These are phyloP conservation scores for Tachysurus fulvidraco DNA, from an alignment of 2,113 vertebrate genomes.

Conservation along the genomic window DNA sequence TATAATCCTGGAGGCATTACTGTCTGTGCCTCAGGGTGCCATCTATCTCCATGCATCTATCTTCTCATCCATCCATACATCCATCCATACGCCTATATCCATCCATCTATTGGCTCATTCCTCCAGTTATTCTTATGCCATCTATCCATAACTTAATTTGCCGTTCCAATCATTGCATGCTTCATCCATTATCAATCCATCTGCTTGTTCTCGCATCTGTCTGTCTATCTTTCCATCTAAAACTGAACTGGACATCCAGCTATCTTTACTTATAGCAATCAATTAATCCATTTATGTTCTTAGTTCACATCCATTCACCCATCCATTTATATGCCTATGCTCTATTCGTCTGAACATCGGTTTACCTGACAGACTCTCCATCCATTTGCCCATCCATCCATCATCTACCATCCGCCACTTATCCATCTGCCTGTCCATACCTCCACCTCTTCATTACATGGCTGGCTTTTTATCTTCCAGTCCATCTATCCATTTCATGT, in stretches of 20 bases:
- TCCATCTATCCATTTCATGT: background rate
- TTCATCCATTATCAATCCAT: background rate
- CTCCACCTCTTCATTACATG: background rate
- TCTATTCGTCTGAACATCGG: background rate
- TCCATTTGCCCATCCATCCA: background rate
- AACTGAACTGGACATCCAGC: background rate
- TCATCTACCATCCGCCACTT: background rate
- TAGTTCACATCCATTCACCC: background rate
- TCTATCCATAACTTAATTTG: background rate
- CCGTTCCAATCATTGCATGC: background rate
- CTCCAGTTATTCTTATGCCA: background rate
- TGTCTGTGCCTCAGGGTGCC: conserved; percentile 2
- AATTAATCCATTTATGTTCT: background rate
- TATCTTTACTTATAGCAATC: background rate
- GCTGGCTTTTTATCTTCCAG: background rate
- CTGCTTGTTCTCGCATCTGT: background rate
- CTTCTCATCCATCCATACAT: background rate
- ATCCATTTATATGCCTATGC: background rate
- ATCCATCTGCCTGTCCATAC: background rate
- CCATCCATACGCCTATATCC: background rate
- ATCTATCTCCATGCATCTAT: background rate
- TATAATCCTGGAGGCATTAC: conserved; percentile 14
- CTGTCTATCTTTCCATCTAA: background rate
- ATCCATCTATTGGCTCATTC: background rate
- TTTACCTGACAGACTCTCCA: background rate